These are phyloP conservation scores for Temnothorax nylanderi DNA, from an alignment of 1,140 invertebrate genomes.

Conservation along the genomic window DNA sequence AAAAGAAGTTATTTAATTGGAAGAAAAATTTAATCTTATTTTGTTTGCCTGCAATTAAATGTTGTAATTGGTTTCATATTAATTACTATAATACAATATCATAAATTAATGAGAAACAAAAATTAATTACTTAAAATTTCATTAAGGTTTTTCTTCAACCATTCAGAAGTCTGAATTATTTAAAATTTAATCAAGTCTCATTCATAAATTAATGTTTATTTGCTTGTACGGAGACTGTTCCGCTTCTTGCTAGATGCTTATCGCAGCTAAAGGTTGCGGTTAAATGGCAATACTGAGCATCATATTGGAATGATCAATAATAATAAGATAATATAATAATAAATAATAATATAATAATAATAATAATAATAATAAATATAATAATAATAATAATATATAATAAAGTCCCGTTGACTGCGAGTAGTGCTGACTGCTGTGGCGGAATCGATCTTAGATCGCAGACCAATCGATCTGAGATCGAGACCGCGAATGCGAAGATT, in stretches of 20 bases:
- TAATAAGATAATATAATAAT: too few species aligned
- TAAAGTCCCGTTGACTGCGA: not conserved
- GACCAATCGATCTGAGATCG: too few species aligned
- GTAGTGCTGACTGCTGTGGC: not conserved
- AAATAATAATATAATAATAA: too few species aligned
- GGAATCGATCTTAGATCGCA: not conserved
- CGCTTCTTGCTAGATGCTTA: not conserved
- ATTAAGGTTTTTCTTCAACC: not conserved
- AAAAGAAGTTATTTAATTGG: not conserved
- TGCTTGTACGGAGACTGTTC: not conserved
- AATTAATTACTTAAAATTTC: not conserved
- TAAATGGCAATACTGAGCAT: not conserved
- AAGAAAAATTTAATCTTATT: not conserved
- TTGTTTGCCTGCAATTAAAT: not conserved
- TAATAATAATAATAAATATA: too few species aligned
- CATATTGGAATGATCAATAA: not conserved
- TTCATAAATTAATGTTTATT: not conserved
- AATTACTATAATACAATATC: not conserved
- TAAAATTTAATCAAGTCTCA: not conserved
- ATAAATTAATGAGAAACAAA: not conserved
- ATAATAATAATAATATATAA: too few species aligned
- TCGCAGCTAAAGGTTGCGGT: not conserved
- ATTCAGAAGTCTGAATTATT: not conserved
- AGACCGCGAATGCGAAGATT: constrained; percentile 16
- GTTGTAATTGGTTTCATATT: not conserved